A percentile compares a stretch with the other conserved stretches of the same genome.
Evolutionary conservation across 2,797 vertebrate species (phyloP).

Genomic region (Rhynchonycteris naso): DNA sequence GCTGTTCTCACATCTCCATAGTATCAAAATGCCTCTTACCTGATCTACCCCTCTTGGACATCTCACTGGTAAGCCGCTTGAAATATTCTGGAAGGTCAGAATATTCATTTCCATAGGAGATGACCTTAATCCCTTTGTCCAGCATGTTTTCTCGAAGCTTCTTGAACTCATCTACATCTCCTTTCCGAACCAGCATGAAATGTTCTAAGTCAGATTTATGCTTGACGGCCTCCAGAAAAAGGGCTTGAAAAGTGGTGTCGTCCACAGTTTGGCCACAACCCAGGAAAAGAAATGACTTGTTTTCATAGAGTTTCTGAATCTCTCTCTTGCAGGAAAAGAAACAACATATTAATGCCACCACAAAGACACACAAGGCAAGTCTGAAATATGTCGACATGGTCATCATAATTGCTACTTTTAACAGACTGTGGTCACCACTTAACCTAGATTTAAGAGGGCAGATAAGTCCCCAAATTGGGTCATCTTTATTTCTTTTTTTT

Average conservation of each 20-base stretch:
- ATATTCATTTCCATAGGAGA: constrained; percentile 96
- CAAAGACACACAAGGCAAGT: not conserved
- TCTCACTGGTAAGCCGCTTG: constrained; percentile 93
- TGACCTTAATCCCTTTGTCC: constrained; percentile 98
- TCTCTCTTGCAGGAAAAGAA: constrained; percentile 89
- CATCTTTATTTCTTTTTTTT: too few species aligned
- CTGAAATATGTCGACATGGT: not conserved
- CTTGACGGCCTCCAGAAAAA: constrained; percentile 96
- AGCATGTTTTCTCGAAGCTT: constrained; percentile 98
- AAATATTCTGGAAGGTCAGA: constrained; percentile 95
- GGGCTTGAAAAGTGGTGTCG: constrained; percentile 97
- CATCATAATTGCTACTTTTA: not conserved
- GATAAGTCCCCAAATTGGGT: not conserved
- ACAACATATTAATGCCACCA: constrained; percentile 26
- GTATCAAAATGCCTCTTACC: constrained; percentile 77
- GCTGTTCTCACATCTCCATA: not conserved
- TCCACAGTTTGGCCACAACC: constrained; percentile 97
- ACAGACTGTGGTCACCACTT: not conserved
- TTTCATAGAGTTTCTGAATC: constrained; percentile 98
- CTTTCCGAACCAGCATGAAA: constrained; percentile 97
- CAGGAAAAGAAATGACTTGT: constrained; percentile 95
- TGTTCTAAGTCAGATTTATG: constrained; percentile 97
- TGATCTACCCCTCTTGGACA: constrained; percentile 88
- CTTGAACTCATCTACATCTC: constrained; percentile 96
- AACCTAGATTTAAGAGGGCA: not conserved